phyloP scores from a whole-genome alignment of 2,888 invertebrate species.

The Archips crataeganus region DNA sequence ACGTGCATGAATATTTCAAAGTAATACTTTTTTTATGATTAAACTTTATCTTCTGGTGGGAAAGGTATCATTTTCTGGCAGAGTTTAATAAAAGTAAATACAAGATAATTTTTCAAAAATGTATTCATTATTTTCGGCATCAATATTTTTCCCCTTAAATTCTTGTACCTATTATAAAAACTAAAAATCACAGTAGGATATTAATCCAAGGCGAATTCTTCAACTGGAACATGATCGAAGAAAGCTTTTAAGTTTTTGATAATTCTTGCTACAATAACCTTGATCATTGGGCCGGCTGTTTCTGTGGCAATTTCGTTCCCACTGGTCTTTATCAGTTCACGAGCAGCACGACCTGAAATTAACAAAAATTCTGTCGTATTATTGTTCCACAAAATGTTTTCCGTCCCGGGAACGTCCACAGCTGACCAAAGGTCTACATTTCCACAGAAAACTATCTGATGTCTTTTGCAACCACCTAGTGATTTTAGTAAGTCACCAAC shows the following conservation, averaged over 20 bases:
- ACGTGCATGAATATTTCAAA: too few species aligned
- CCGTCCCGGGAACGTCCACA: too few species aligned
- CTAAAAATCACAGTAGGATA: neutral
- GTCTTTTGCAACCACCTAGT: too few species aligned
- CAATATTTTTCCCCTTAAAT: too few species aligned
- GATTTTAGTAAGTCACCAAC: too few species aligned
- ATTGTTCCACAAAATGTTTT: neutral
- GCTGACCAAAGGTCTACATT: too few species aligned
- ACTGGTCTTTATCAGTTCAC: slow-evolving; percentile 53
- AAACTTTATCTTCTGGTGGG: too few species aligned
- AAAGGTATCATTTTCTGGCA: neutral
- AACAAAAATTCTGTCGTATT: neutral
- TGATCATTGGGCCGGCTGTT: slow-evolving; percentile 62
- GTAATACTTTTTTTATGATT: too few species aligned
- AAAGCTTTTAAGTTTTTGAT: slow-evolving; percentile 52
- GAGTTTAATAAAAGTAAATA: neutral
- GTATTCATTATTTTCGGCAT: too few species aligned
- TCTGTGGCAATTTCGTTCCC: slow-evolving; percentile 62
- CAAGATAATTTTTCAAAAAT: neutral
- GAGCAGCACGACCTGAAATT: slow-evolving; percentile 58
- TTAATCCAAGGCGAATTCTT: slow-evolving; percentile 51
- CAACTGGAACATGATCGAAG: slow-evolving; percentile 50
- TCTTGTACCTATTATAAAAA: neutral
- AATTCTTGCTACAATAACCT: slow-evolving; percentile 51
- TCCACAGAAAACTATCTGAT: too few species aligned